A percentile compares a stretch with the other conserved stretches of the same genome.
Conservation (phyloP, 2,113 vertebrate genomes). For the Urocitellus parryii region DNA sequence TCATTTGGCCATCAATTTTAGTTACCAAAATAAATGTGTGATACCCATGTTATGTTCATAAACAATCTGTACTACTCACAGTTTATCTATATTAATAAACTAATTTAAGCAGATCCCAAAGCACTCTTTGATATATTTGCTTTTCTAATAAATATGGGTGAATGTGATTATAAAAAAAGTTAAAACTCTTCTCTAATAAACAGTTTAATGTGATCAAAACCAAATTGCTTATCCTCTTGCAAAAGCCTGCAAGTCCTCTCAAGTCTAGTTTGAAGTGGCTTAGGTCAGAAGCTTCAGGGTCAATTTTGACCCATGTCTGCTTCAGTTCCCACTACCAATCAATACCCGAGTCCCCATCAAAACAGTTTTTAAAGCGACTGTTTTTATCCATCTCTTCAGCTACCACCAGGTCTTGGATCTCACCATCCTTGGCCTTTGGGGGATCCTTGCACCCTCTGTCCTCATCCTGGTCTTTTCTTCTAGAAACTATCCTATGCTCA, state of each 20-base stretch:
- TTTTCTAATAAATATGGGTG: constrained; percentile 13
- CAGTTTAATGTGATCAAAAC: background rate
- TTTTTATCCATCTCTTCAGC: background rate
- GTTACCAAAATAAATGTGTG: constrained; percentile 26
- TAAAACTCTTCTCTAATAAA: constrained; percentile 32
- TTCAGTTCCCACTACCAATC: background rate
- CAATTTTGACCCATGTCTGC: background rate
- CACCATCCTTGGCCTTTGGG: background rate
- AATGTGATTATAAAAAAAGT: background rate
- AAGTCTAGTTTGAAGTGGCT: background rate
- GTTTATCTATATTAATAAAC: constrained; percentile 66
- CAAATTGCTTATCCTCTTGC: background rate
- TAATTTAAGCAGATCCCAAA: constrained; percentile 29
- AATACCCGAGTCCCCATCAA: background rate
- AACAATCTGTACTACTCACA: constrained; percentile 45
- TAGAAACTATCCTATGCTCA: background rate
- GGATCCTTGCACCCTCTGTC: background rate
- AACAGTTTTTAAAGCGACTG: background rate
- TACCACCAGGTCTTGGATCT: background rate
- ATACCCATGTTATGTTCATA: background rate
- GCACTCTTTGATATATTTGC: constrained; percentile 37
- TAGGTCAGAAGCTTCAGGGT: background rate
- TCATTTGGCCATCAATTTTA: background rate
- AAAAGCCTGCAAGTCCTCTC: background rate
- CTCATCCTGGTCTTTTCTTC: background rate